Base-by-base conservation (phyloP, 2,797 vertebrate species). In the Rallus crepitans region DNA sequence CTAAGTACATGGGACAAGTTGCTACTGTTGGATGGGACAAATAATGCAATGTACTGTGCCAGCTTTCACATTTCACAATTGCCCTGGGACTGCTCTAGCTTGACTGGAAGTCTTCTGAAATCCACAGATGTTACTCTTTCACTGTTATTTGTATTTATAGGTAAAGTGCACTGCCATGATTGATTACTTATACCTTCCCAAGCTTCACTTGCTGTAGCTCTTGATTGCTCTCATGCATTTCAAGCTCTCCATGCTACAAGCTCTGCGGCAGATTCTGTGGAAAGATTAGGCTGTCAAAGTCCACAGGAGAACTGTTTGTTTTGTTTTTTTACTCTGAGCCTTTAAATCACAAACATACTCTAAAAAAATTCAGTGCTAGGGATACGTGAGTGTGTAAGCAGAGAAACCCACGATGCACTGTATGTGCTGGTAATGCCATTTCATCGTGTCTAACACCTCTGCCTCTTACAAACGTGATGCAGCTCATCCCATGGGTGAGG, bases 301-400 rank as follows among this genome's bases (percentile, higher is more conserved):
- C 15, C 47, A 21, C 1, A 0, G 39, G 16, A 76, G 15, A 87
- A 30, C 20, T 48, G 0, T 10, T 39, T 37, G 37, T 11, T 37
- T 37, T 11, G 60, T 37, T 50, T 37, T 45, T 40, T 31, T 1
- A 7, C 6, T 78, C 37, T 45, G 11, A 84, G 27, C 9, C 4
- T 89, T 89, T 77, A 77, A 77, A 63, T 64, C 45, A 61, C 28
- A 78, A 78, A 31, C 19, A 37, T 0, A 2, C 8, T 48, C 21
- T 11, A 52, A 68, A 30, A 55, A 30, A 37, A 35, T 2, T 37
- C 23, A 45, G 8, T 37, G 37, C 23, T 64, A 50, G 33, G 85
- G 50, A 18, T 37, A 35, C 0, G 0, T 0, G 3, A 59, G 17
- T 9, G 13, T 21, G 15, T 40, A 42, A 71, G 31, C 5, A 71